These are phyloP conservation scores for Petrocephalus microphthalmus DNA, from an alignment of 2,113 vertebrate genomes.

Conservation along the genomic window DNA sequence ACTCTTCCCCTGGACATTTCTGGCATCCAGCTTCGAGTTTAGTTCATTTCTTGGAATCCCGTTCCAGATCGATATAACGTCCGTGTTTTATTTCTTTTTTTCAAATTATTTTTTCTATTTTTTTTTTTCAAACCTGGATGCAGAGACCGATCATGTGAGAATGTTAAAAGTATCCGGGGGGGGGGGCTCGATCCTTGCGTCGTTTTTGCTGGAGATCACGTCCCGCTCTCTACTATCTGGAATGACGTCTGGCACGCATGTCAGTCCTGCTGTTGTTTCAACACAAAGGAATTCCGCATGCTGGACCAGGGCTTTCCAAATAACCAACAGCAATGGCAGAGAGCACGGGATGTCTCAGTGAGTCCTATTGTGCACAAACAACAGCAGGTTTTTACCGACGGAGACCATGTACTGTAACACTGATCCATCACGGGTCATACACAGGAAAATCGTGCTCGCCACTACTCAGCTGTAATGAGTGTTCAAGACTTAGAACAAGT, in stretches of 20 bases:
- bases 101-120: neutral
- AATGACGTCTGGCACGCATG: neutral
- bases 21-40: constrained; percentile 9
- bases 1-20: neutral
- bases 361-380: neutral
- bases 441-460: constrained; percentile 30
- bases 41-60: constrained; percentile 7
- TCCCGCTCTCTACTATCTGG: neutral
- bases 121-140: neutral
- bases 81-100: neutral
- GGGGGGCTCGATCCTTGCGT: neutral
- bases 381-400: constrained; percentile 42
- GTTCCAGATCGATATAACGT: constrained; percentile 10
- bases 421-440: constrained; percentile 37
- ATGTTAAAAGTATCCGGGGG: neutral
- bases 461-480: constrained; percentile 15
- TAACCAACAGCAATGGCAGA: neutral
- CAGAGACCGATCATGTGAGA: constrained; percentile 5
- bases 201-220: constrained; percentile 6
- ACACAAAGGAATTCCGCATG: neutral
- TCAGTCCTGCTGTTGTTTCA: neutral
- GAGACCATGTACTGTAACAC: constrained; percentile 29
- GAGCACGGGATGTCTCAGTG: neutral
- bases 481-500: constrained; percentile 29
- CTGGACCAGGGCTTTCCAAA: neutral